Conservation (phyloP, 37 sponge, comb jelly and placozoan genomes). For the Oscarella lobularis region DNA sequence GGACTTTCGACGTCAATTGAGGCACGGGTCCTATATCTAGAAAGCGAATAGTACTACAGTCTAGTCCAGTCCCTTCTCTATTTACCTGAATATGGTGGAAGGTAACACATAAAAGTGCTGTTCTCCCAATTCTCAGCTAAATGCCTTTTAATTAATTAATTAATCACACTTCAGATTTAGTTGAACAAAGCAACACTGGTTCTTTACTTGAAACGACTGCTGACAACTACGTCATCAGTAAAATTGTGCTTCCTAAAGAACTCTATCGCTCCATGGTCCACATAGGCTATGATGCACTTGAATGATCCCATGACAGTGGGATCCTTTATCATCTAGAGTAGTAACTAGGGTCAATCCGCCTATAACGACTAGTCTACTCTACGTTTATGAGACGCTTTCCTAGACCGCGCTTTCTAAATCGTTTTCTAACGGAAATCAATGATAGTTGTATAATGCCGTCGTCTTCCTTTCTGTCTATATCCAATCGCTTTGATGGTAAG, state of each 20-base stretch:
- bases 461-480: neutral
- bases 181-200: neutral
- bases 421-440: slow-evolving; percentile 14
- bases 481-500: no score
- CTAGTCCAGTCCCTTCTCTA: neutral
- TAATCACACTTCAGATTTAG: neutral
- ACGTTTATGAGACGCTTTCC: slow-evolving; percentile 62
- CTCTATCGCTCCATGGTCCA: slow-evolving; percentile 57
- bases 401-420: slow-evolving; percentile 34
- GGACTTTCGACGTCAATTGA: neutral
- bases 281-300: slow-evolving; percentile 48
- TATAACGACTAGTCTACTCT: no score
- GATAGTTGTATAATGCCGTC: neutral
- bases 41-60: no score
- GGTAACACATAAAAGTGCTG: slow-evolving; percentile 73
- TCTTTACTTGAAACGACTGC: slow-evolving; percentile 32
- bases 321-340: slow-evolving; percentile 50
- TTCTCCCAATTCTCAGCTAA: slow-evolving; percentile 70
- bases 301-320: slow-evolving; percentile 53
- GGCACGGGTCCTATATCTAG: no score
- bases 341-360: neutral
- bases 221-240: slow-evolving; percentile 54
- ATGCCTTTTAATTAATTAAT: neutral
- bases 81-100: slow-evolving; percentile 62
- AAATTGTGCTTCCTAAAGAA: slow-evolving; percentile 62